Evolutionary conservation across 2,888 invertebrate species (phyloP), one percentile per base, ranked within the genome.

Genomic region (Agrochola lota): DNA sequence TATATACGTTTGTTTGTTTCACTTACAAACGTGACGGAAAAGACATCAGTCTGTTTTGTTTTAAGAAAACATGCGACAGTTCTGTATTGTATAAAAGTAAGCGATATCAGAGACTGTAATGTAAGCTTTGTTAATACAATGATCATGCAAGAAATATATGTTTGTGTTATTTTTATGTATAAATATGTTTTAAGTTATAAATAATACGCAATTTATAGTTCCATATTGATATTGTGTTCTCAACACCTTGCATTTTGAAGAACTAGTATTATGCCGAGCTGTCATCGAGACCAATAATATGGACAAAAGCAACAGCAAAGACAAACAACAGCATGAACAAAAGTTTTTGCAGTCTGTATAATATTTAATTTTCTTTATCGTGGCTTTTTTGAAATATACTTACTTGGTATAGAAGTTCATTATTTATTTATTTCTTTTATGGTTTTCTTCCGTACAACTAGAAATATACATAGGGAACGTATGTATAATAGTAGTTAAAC

Each of bases 1-100:
- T 78, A 67, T 76, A 73, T 86, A 46, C 35, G 77, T 71, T 55
- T 77, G 60, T 82, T 82, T 78, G 71, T 87, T 82, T 85, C 86
- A 76, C 80, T 78, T 69, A 63, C 66, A 70, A 64, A 78, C 78
- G 63, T 73, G 70, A 67, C 46, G 60, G 49, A 69, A 74, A 52
- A 85, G 2, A 55, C n/a, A 52, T 30, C 59, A 9, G 0, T 20
- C 52, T 52, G n/a, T 7, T 59, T 30, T 69, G n/a, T 75, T 9
- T 11, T 1, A 30, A 81, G 66, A 76, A 72, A 79, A 66, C 46
- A 52, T 66, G 67, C 12, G 12, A 35, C 35, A 20, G 17, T 35
- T 63, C 17, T 26, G 43, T 57, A 35, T 30, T 43, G 15, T 11
- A 26, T 46, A 23, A 26, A 52, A 80, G 4, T 43, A 52, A 1